phyloP scores from a whole-genome alignment of 2,888 invertebrate genomes.

The Hemistola chrysoprasaria region DNA sequence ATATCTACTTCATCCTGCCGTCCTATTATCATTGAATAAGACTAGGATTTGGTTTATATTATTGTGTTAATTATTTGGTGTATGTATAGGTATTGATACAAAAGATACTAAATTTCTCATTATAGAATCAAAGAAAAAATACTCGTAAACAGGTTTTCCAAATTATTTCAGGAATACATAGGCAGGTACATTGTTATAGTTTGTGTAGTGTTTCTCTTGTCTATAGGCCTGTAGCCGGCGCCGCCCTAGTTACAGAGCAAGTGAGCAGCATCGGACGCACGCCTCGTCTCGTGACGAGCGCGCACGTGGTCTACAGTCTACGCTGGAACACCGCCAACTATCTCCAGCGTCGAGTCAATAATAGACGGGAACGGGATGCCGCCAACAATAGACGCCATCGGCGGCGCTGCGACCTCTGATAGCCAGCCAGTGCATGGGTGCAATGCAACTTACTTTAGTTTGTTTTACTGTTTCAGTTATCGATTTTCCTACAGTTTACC shows the following conservation, averaged over 20 bases:
- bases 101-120: too few species aligned
- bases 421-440: constrained; percentile 35
- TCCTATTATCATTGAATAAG: too few species aligned
- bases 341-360: constrained; percentile 82
- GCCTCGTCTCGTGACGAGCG: constrained; percentile 70
- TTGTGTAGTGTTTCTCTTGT: not conserved
- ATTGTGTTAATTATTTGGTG: too few species aligned
- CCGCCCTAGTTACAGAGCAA: constrained; percentile 41
- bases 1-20: too few species aligned
- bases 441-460: constrained; percentile 11
- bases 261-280: constrained; percentile 40
- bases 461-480: too few species aligned
- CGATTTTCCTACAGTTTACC: too few species aligned
- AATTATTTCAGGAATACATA: too few species aligned
- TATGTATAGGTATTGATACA: too few species aligned
- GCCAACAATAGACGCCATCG: constrained; percentile 79
- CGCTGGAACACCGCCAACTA: constrained; percentile 75
- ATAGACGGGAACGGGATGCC: constrained; percentile 79
- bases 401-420: constrained; percentile 34
- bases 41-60: too few species aligned
- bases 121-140: too few species aligned
- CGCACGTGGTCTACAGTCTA: constrained; percentile 66
- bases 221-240: constrained; percentile 19
- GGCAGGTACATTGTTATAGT: too few species aligned
- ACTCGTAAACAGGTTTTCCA: too few species aligned